phyloP scores from a whole-genome alignment of 2,888 invertebrate genomes.

The Acronicta leporina region DNA sequence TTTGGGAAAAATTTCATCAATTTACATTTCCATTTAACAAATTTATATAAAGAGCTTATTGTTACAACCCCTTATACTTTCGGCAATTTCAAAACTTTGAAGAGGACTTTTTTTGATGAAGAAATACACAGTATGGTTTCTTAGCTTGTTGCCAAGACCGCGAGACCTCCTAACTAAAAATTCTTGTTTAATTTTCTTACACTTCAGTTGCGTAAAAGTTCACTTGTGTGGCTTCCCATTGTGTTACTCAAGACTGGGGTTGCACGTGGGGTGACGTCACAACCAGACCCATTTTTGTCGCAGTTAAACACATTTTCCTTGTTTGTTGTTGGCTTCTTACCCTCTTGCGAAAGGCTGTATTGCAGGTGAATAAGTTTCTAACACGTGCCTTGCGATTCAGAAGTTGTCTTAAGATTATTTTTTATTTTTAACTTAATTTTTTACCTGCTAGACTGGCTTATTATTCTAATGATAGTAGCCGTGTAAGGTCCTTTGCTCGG shows the following conservation, averaged over 20 bases:
- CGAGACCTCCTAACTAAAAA: background rate
- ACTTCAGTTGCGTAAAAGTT: background rate
- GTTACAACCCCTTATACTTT: too few species aligned
- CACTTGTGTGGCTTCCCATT: conserved; percentile 25
- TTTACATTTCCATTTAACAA: too few species aligned
- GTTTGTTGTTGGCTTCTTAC: too few species aligned
- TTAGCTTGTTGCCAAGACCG: background rate
- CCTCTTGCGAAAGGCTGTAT: background rate
- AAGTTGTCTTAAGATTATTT: too few species aligned
- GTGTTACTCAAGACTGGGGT: background rate
- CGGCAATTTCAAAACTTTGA: too few species aligned
- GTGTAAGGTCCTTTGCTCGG: too few species aligned
- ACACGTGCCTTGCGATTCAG: too few species aligned
- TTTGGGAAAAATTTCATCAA: too few species aligned
- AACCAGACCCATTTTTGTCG: background rate
- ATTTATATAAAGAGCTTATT: too few species aligned
- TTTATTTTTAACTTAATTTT: too few species aligned
- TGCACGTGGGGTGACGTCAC: conserved; percentile 1
- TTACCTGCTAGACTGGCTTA: too few species aligned
- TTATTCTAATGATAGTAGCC: too few species aligned
- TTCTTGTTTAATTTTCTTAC: background rate
- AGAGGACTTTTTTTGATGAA: background rate
- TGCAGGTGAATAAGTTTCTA: background rate
- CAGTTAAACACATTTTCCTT: background rate
- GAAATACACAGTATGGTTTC: background rate